Conservation (phyloP, 2,888 invertebrate genomes). For the Leucania comma region DNA sequence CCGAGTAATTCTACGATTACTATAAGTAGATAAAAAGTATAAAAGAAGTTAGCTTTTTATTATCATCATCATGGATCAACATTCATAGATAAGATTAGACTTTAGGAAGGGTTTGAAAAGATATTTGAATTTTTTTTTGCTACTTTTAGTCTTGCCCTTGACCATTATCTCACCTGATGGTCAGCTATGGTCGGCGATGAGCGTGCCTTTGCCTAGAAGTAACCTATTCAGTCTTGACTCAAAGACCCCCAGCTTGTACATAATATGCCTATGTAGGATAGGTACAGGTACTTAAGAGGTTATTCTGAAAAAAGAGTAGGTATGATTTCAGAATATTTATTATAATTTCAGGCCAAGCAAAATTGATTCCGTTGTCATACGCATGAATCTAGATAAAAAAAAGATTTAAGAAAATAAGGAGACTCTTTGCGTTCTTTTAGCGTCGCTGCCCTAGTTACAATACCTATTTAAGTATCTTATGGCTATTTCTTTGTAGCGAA, state of each 20-base stretch:
- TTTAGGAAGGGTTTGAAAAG: not conserved
- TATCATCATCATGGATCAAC: slow-evolving; percentile 2
- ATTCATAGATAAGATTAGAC: slow-evolving; percentile 2
- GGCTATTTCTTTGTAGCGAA: not conserved
- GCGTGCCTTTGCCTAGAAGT: no score
- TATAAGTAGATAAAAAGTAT: slow-evolving; percentile 13
- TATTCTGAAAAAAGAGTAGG: not conserved
- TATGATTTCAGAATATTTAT: not conserved
- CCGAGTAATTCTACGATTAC: slow-evolving; percentile 15
- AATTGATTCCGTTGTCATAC: not conserved
- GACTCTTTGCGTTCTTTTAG: not conserved
- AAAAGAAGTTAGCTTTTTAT: not conserved
- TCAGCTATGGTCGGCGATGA: no score
- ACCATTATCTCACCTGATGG: no score
- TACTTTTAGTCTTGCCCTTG: no score
- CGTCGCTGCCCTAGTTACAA: not conserved
- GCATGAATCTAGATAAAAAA: not conserved
- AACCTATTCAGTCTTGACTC: no score
- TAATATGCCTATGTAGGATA: not conserved
- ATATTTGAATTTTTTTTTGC: no score
- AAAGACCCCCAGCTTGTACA: no score
- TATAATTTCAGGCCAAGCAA: not conserved
- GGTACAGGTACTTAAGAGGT: not conserved
- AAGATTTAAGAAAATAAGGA: not conserved
- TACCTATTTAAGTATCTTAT: not conserved